Base-by-base conservation (phyloP, 64 coral and sea anemone genomes). In the Platygyra sinensis region DNA sequence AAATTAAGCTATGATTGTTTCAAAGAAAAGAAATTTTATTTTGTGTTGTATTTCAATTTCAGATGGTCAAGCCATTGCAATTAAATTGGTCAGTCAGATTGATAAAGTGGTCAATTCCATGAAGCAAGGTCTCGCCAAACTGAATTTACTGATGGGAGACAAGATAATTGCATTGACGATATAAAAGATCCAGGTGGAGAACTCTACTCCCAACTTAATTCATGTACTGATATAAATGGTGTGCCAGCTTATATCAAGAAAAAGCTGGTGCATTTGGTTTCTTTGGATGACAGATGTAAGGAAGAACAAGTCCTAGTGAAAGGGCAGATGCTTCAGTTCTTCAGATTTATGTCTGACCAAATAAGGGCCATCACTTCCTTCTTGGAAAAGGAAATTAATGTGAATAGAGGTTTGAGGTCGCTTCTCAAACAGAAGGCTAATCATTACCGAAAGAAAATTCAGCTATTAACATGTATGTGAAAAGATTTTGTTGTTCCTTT, bases 21-120 rank as follows among this genome's bases (percentile, higher is more conserved):
- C 33, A 36, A 36, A 36, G 33, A 36, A 36, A 36, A 36, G 33
- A 36, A 36, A 36, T 36, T 36, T 36, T 36, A 36, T 36, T 54
- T 54, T 10, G 13, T 54, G 52, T 25, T 52, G 10, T 39, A 60
- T 51, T 86, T 91, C 63, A 2, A 60, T 94, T 83, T 63, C 67
- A 84, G 92, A 94, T 89, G 65, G 86, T 17, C 86, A 94, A 77
- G 86, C 75, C 30, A 89, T 94, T 60, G 91, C 86, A 16, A 89
- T 94, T 3, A 94, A 94, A 52, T 72, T 94, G 12, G 32, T 78
- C n/a, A 94, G 89, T 25, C 92, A 94, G 79, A 89, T 85, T 42
- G 77, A 79, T 86, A 94, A 89, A 89, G 86, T 94, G 18, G 72
- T 52, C 24, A 93, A 80, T 28, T 93, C 75, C 0, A 93, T 93